A percentile compares a stretch with the other conserved stretches of the same genome.
Evolutionary conservation across 2,797 vertebrate species (phyloP).

Genomic region (Sebastes wilsoni): DNA sequence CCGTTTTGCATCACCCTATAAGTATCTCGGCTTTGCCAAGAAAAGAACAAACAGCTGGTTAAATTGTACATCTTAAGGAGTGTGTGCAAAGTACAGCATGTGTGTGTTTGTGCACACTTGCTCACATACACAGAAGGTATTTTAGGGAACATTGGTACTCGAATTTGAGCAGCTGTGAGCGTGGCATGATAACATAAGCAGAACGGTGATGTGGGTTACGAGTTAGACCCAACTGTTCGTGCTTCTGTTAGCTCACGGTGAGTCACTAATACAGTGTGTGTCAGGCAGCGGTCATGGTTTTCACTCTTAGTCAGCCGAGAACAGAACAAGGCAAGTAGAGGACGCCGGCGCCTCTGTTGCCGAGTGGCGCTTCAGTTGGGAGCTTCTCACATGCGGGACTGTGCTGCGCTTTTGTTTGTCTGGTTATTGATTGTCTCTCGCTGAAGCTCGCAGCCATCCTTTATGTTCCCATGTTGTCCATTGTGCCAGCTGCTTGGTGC

Average conservation of each 20-base stretch:
- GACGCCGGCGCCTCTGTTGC: constrained; percentile 13
- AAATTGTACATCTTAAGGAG: neutral
- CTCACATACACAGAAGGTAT: constrained; percentile 23
- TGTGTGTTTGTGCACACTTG: neutral
- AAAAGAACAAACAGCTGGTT: constrained; percentile 37
- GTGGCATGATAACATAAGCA: constrained; percentile 41
- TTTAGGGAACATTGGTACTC: constrained; percentile 45
- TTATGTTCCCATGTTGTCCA: constrained; percentile 35
- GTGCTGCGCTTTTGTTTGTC: constrained; percentile 52
- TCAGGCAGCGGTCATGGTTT: constrained; percentile 39
- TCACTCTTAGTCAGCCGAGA: constrained; percentile 36
- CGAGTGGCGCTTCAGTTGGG: constrained; percentile 15
- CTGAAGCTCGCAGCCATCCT: constrained; percentile 36
- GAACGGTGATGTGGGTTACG: constrained; percentile 37
- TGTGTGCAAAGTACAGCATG: neutral
- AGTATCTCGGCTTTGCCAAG: neutral
- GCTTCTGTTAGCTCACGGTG: constrained; percentile 36
- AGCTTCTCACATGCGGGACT: constrained; percentile 23
- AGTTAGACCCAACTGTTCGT: constrained; percentile 35
- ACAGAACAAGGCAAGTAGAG: constrained; percentile 34
- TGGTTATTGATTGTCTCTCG: constrained; percentile 64
- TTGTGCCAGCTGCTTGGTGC: constrained; percentile 42
- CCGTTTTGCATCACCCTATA: neutral
- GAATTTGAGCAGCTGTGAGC: constrained; percentile 55
- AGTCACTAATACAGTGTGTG: constrained; percentile 45